Evolutionary conservation across 1,140 invertebrate genomes (phyloP), one percentile per base, ranked within the genome.

Genomic region (Papilio aristodemus): DNA sequence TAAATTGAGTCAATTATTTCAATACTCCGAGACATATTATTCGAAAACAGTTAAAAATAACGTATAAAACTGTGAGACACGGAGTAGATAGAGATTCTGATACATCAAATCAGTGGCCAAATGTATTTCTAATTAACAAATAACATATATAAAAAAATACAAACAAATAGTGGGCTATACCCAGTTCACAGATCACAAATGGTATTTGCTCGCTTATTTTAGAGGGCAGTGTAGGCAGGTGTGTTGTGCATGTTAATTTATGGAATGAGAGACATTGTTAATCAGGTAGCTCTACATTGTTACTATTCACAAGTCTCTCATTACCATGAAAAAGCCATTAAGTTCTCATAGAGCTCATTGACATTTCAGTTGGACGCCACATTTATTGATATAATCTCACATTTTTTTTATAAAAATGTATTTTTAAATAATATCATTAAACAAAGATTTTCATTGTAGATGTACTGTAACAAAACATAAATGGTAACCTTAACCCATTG

Each of bases 251-350:
- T 84, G 81, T 60, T 86, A 78, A 88, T 86, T 86, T 85, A 89
- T 89, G 85, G 84, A 86, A 80, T 77, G 83, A 87, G 80, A 89
- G 80, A 81, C 80, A 85, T 85, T 72, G 74, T 83, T 87, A 87
- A 89, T 88, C 83, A 88, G 83, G 78, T 80, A 85, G 81, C 75
- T 78, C 76, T 81, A 81, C 74, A 84, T 81, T 85, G 78, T 84
- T 79, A 78, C 71, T 68, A 70, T 57, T 72, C 73, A 75, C 14
- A 66, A 46, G 63, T 32, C 6, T 60, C 59, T 73, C 25, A 84
- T 84, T 81, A 83, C 32, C 76, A 83, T 86, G 75, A 76, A 78
- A 78, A 68, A 80, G 60, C 60, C 54, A 81, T 82, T 66, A 73
- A 72, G 57, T 79, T 80, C 76, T 81, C 80, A 83, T 71, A 67